These are phyloP conservation scores for Ormyrus rosae DNA, from an alignment of 2,888 invertebrate species.

Conservation along the genomic window DNA sequence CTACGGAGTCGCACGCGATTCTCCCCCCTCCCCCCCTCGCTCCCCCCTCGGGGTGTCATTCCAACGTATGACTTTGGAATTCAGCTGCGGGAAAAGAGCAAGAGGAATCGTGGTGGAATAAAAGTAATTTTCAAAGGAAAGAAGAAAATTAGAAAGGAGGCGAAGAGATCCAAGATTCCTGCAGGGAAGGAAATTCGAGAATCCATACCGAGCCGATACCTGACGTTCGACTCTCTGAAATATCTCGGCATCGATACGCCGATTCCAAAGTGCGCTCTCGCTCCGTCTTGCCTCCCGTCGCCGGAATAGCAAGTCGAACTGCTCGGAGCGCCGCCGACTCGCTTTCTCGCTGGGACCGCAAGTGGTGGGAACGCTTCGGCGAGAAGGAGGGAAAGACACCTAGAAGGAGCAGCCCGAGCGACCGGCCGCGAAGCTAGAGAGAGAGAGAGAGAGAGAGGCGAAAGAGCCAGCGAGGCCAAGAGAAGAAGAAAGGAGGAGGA, in stretches of 20 bases:
- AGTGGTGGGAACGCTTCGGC: conserved; percentile 34
- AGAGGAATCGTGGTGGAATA: too few relatives aligned
- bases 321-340: conserved; percentile 16
- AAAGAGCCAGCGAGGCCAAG: conserved; percentile 47
- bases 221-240: too few relatives aligned
- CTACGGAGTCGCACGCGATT: too few relatives aligned
- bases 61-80: too few relatives aligned
- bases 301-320: neutral
- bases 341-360: neutral
- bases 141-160: too few relatives aligned
- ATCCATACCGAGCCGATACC: too few relatives aligned
- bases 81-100: too few relatives aligned
- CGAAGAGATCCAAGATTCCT: too few relatives aligned
- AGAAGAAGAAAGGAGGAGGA: conserved; percentile 61
- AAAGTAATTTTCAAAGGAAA: too few relatives aligned
- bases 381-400: conserved; percentile 51
- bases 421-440: conserved; percentile 44
- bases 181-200: too few relatives aligned
- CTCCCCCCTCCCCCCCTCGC: too few relatives aligned
- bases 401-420: conserved; percentile 20
- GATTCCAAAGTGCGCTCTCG: conserved; percentile 34
- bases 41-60: too few relatives aligned
- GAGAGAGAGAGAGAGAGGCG: conserved; percentile 41
- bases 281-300: conserved; percentile 4
- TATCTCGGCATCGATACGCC: neutral